Evolutionary conservation across 2,888 invertebrate genomes (phyloP), one percentile per base, ranked within the genome.

Genomic region (Rhingia campestris): DNA sequence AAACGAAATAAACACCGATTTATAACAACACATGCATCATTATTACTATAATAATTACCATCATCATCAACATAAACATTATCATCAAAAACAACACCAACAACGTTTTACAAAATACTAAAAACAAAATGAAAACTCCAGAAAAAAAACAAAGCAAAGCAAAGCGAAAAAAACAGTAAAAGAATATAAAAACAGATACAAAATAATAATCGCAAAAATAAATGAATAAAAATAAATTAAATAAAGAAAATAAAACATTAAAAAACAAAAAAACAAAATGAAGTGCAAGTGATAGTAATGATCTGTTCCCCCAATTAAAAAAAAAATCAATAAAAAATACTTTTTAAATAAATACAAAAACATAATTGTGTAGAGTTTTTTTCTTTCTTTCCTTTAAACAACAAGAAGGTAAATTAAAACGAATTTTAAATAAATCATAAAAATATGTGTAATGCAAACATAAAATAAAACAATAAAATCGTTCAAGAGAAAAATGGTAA

Each of bases 1-100:
- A 91, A 88, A 86, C 86, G 86, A 86, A 87, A 72, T 74, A 72
- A 86, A 84, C 77, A 81, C 73, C 81, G 77, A 86, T 82, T 82
- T 82, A 82, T 82, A 86, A 77, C 84, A 84, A 70, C 74, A 80
- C 58, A 84, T 84, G 70, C 80, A 84, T 70, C 74, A 84, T 79
- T 75, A 80, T 75, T 75, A 74, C 75, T 66, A 73, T 51, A 58
- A 84, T 70, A 51, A 75, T 56, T 56, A 75, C 77, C 80, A 84
- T 87, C 74, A 87, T 69, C 82, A 82, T 59, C 61, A 75, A 58
- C 70, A 79, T 67, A 77, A 73, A 63, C 61, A 79, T 79, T 59
- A 72, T 73, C 79, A 80, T 76, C 61, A 72, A 84, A 73, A 77
- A 41, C 63, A 67, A 64, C 69, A 80, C 75, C 76, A 79, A 79